A percentile compares a stretch with the other conserved stretches of the same genome.
These are phyloP conservation scores for Drosophila setosimentum DNA, from an alignment of 2,888 invertebrate species.

Conservation along the genomic window DNA sequence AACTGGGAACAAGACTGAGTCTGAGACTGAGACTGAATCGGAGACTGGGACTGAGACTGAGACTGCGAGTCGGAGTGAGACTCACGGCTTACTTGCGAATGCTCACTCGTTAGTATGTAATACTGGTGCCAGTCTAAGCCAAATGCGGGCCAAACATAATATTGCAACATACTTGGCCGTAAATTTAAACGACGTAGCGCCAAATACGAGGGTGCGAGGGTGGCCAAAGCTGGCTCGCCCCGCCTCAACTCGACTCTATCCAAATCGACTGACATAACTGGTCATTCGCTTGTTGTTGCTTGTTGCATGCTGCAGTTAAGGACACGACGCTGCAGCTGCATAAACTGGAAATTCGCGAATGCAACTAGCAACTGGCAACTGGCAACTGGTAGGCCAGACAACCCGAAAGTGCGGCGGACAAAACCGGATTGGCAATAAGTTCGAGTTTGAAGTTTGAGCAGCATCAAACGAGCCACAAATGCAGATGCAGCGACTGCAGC, in stretches of 20 bases:
- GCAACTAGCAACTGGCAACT: slow-evolving; percentile 61
- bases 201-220: slow-evolving; percentile 77
- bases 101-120: slow-evolving; percentile 35
- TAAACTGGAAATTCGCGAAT: slow-evolving; percentile 75
- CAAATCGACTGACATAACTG: slow-evolving; percentile 74
- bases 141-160: slow-evolving; percentile 77
- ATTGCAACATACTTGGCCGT: slow-evolving; percentile 76
- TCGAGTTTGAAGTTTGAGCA: slow-evolving; percentile 70
- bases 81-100: slow-evolving; percentile 54
- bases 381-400: slow-evolving; percentile 61
- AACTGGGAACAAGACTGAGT: slow-evolving; percentile 20
- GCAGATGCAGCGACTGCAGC: slow-evolving; percentile 35
- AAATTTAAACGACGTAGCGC: slow-evolving; percentile 65
- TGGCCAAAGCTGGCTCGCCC: slow-evolving; percentile 63
- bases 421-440: slow-evolving; percentile 78
- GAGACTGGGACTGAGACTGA: slow-evolving; percentile 8
- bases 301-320: slow-evolving; percentile 54
- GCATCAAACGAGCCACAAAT: slow-evolving; percentile 45
- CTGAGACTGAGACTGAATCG: not conserved
- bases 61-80: slow-evolving; percentile 13
- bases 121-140: slow-evolving; percentile 71
- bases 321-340: slow-evolving; percentile 73
- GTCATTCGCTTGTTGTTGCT: slow-evolving; percentile 70
- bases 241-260: slow-evolving; percentile 60
- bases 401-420: slow-evolving; percentile 31